These are phyloP conservation scores for Ahaetulla prasina DNA, from an alignment of 2,113 vertebrate genomes.

Conservation along the genomic window DNA sequence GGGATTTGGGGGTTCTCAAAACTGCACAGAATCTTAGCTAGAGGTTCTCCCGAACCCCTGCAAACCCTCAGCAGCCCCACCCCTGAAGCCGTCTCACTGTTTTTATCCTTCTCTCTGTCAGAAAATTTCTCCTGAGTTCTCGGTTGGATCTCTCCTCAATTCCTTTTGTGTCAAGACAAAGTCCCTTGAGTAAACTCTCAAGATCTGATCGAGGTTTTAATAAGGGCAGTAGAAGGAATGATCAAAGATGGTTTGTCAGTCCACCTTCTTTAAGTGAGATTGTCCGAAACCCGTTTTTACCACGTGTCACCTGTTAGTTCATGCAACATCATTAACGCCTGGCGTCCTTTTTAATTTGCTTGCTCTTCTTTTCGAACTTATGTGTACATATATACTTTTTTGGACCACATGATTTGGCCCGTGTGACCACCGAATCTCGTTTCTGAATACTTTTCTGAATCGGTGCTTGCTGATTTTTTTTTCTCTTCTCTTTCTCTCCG, in stretches of 20 bases:
- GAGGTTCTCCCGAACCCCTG: too few relatives aligned
- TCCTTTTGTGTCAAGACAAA: not conserved
- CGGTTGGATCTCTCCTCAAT: too few relatives aligned
- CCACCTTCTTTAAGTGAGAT: not conserved
- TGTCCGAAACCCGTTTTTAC: not conserved
- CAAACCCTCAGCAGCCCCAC: too few relatives aligned
- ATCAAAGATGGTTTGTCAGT: not conserved
- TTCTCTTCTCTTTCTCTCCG: constrained; percentile 69
- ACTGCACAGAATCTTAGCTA: too few relatives aligned
- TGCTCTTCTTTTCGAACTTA: not conserved
- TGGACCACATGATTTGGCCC: constrained; percentile 22
- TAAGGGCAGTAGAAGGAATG: not conserved
- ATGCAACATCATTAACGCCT: constrained; percentile 15
- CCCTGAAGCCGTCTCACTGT: too few relatives aligned
- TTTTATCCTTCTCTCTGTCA: too few relatives aligned
- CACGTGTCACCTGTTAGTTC: not conserved
- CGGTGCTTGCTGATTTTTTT: constrained; percentile 73
- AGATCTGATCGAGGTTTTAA: not conserved
- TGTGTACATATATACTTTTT: not conserved
- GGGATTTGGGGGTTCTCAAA: too few relatives aligned
- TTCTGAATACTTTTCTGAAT: constrained; percentile 55
- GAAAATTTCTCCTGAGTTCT: too few relatives aligned
- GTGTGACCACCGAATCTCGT: constrained; percentile 40
- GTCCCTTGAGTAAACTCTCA: not conserved
- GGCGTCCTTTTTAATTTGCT: constrained; percentile 30